Evolutionary conservation across 1,140 invertebrate genomes (phyloP).

Genomic region (Subanguina moxae): DNA sequence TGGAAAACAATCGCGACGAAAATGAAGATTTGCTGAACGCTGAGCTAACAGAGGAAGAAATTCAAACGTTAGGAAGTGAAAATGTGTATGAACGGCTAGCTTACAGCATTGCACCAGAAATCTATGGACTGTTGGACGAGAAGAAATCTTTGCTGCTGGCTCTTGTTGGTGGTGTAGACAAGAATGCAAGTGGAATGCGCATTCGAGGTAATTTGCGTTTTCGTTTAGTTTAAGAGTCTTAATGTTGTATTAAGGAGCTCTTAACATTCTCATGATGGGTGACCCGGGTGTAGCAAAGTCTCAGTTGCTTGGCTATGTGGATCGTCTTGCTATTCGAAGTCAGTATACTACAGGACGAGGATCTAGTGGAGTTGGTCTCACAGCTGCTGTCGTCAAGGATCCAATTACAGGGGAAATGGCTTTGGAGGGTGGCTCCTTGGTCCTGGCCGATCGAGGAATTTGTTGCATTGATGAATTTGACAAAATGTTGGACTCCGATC

Average conservation of each 20-base stretch:
- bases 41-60: constrained; percentile 45
- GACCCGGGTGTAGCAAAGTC: constrained; percentile 99
- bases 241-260: constrained; percentile 69
- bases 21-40: constrained; percentile 40
- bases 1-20: constrained; percentile 50
- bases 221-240: constrained; percentile 11
- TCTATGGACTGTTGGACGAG: constrained; percentile 93
- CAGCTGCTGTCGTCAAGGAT: constrained; percentile 95
- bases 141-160: constrained; percentile 91
- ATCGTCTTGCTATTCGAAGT: constrained; percentile 82
- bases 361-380: constrained; percentile 93
- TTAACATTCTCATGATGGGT: constrained; percentile 98
- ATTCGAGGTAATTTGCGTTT: constrained; percentile 67
- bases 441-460: constrained; percentile 90
- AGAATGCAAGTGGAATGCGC: constrained; percentile 72
- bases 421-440: constrained; percentile 93
- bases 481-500: constrained; percentile 93
- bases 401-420: constrained; percentile 93
- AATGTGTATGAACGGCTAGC: constrained; percentile 86
- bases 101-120: constrained; percentile 90
- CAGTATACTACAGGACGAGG: constrained; percentile 95
- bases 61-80: constrained; percentile 62
- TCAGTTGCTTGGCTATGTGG: constrained; percentile 89
- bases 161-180: constrained; percentile 90
- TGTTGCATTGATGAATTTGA: constrained; percentile 99